phyloP scores from a whole-genome alignment of 23 tunicate species.

The Aplidium turbinatum region DNA sequence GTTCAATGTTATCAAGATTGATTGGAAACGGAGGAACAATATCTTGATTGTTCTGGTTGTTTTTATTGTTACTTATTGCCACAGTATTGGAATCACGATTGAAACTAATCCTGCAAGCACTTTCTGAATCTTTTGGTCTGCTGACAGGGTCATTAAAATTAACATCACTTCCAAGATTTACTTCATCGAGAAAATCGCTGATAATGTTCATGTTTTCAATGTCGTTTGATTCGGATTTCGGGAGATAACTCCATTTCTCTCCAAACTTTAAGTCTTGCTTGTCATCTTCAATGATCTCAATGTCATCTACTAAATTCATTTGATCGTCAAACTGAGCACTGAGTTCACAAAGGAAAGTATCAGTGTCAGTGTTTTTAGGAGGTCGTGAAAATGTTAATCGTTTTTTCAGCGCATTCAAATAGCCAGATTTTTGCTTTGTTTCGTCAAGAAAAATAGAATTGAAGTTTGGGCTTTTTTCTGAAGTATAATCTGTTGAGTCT shows the following conservation, averaged over 20 bases:
- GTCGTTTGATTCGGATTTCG: constrained; percentile 20
- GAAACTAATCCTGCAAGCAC: too few relatives aligned
- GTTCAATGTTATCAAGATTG: neutral
- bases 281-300: constrained; percentile 45
- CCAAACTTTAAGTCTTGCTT: constrained; percentile 50
- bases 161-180: too few relatives aligned
- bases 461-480: constrained; percentile 13
- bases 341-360: constrained; percentile 74
- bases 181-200: neutral
- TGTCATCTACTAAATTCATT: constrained; percentile 71
- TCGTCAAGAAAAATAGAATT: constrained; percentile 31
- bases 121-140: too few relatives aligned
- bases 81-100: too few relatives aligned
- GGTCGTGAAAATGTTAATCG: constrained; percentile 72
- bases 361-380: constrained; percentile 82
- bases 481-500: too few relatives aligned
- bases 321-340: constrained; percentile 83
- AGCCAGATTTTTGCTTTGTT: constrained; percentile 42
- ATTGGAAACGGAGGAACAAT: neutral
- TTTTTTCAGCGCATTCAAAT: constrained; percentile 48
- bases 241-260: constrained; percentile 83
- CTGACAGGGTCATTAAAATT: too few relatives aligned
- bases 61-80: too few relatives aligned
- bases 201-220: neutral
- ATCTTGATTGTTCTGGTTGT: too few relatives aligned